These are phyloP conservation scores for Pterostichus madidus DNA, from an alignment of 2,888 invertebrate genomes.

Conservation along the genomic window DNA sequence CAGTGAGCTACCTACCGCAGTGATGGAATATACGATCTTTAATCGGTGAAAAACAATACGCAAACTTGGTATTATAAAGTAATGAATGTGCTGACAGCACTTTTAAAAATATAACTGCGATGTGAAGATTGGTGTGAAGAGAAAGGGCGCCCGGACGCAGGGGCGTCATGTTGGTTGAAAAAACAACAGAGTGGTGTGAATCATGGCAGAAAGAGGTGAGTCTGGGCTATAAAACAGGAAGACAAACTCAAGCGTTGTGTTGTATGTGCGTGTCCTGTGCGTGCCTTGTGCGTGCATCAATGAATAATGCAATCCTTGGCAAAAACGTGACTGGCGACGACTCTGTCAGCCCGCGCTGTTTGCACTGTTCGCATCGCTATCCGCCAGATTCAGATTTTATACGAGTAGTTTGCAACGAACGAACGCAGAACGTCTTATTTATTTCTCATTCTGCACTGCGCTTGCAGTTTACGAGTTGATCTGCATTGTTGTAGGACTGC, in stretches of 20 bases:
- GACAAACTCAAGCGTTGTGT: not conserved
- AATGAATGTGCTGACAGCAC: no score
- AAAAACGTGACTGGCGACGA: constrained; percentile 22
- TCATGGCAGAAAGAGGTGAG: constrained; percentile 14
- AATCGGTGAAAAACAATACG: no score
- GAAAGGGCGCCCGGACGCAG: not conserved
- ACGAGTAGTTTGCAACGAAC: not conserved
- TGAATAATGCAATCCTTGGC: constrained; percentile 25
- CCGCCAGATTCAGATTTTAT: constrained; percentile 6
- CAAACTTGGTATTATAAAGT: no score
- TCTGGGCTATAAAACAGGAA: constrained; percentile 5
- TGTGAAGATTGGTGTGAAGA: not conserved
- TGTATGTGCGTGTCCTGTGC: not conserved
- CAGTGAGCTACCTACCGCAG: no score
- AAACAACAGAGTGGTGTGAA: constrained; percentile 12
- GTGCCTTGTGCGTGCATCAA: constrained; percentile 13
- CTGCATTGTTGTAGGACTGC: not conserved
- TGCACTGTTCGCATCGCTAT: not conserved
- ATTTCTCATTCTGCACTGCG: constrained; percentile 9
- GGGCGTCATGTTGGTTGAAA: not conserved
- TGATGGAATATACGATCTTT: no score
- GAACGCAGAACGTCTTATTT: not conserved
- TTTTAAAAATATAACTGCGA: no score
- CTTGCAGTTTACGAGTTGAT: constrained; percentile 28
- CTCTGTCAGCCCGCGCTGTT: not conserved